Conservation (phyloP, 2,888 invertebrate species). For the Erebia palarica region DNA sequence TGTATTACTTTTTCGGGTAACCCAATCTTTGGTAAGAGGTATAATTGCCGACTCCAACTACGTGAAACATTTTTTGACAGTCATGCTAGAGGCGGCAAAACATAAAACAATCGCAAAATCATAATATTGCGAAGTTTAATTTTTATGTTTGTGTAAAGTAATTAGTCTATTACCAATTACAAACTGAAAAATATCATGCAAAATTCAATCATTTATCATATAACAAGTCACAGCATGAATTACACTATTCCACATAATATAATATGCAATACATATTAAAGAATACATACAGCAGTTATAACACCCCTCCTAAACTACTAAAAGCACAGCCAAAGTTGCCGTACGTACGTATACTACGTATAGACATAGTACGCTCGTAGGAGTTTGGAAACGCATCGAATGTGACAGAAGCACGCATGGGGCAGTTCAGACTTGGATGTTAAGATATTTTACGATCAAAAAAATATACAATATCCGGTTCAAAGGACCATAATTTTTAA, state of each 20-base stretch:
- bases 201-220: slow-evolving; percentile 1
- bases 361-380: not conserved
- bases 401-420: slow-evolving; percentile 42
- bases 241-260: slow-evolving; percentile 22
- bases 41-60: no score
- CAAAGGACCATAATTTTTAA: not conserved
- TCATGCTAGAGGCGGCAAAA: not conserved
- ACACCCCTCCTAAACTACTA: slow-evolving; percentile 30
- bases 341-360: slow-evolving; percentile 5
- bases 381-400: slow-evolving; percentile 24
- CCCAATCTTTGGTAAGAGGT: no score
- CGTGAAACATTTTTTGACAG: not conserved
- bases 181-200: slow-evolving; percentile 1
- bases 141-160: not conserved
- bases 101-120: not conserved
- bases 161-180: not conserved
- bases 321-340: slow-evolving; percentile 31
- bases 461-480: not conserved
- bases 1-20: no score
- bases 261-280: slow-evolving; percentile 11
- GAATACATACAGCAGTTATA: slow-evolving; percentile 3
- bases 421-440: slow-evolving; percentile 29
- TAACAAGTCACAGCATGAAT: slow-evolving; percentile 28
- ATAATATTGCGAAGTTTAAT: not conserved
- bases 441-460: slow-evolving; percentile 20